Percentiles rank a stretch among this genome's conserved stretches.
Conservation (phyloP, 2,888 invertebrate species). For the Arrhopalites spinosus region DNA sequence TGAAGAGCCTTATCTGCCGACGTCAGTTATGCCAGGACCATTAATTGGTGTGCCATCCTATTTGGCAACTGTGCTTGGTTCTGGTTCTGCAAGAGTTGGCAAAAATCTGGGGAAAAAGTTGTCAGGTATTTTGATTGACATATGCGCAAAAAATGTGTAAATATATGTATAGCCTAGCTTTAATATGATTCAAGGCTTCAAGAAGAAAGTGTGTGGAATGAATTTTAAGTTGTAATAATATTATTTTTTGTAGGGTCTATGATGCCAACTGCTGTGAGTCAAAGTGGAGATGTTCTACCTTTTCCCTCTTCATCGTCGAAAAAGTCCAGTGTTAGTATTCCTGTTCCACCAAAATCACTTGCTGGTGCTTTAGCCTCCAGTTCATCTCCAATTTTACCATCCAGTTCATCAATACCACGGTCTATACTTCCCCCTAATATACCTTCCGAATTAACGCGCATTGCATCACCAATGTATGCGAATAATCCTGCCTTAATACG, state of each 20-base stretch:
- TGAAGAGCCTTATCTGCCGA: background rate
- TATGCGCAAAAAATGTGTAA: too few species aligned
- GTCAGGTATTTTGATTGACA: too few species aligned
- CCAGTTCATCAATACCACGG: slow-evolving; percentile 11
- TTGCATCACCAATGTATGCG: slow-evolving; percentile 32
- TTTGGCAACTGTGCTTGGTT: too few species aligned
- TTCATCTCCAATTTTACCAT: background rate
- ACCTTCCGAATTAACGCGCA: slow-evolving; percentile 38
- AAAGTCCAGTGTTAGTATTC: slow-evolving; percentile 15
- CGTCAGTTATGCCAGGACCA: too few species aligned
- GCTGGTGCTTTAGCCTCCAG: slow-evolving; percentile 13
- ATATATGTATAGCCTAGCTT: too few species aligned
- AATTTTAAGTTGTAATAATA: too few species aligned
- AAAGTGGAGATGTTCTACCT: slow-evolving; percentile 27
- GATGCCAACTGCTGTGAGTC: slow-evolving; percentile 13
- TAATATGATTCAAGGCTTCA: too few species aligned
- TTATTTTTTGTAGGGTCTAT: too few species aligned
- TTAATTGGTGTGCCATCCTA: too few species aligned
- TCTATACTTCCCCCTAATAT: slow-evolving; percentile 32
- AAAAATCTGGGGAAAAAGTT: slow-evolving; percentile 37
- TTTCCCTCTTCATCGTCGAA: slow-evolving; percentile 30
- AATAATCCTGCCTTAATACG: slow-evolving; percentile 31
- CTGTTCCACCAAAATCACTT: slow-evolving; percentile 21
- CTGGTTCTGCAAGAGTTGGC: slow-evolving; percentile 37
- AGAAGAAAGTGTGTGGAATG: too few species aligned